These are phyloP conservation scores for Raja brachyura DNA, from an alignment of 2,113 vertebrate genomes.

Conservation along the genomic window DNA sequence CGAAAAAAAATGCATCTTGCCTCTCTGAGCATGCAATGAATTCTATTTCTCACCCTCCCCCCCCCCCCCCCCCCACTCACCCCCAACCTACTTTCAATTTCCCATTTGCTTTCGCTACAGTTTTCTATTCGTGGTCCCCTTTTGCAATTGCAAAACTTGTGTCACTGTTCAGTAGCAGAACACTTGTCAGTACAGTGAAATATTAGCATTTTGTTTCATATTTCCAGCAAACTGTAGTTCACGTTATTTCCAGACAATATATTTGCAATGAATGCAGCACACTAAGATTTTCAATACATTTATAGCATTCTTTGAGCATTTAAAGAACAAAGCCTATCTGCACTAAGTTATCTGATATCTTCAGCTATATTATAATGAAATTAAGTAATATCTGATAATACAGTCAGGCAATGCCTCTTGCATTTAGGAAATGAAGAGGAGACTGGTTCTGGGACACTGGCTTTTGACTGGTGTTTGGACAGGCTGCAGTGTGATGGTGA, in stretches of 20 bases:
- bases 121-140: background rate
- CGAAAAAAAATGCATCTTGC: background rate
- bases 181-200: background rate
- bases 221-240: slow-evolving; percentile 21
- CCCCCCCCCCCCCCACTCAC: too few relatives aligned
- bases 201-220: background rate
- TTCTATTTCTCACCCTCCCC: background rate
- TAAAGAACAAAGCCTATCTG: slow-evolving; percentile 25
- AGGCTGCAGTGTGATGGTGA: background rate
- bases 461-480: background rate
- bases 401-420: background rate
- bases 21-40: background rate
- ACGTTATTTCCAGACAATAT: slow-evolving; percentile 6
- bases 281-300: slow-evolving; percentile 12
- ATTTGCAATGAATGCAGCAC: background rate
- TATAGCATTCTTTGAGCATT: slow-evolving; percentile 4
- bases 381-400: background rate
- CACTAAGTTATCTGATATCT: slow-evolving; percentile 1
- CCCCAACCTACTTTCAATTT: background rate
- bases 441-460: background rate
- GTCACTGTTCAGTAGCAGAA: slow-evolving; percentile 1
- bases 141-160: background rate
- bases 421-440: background rate
- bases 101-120: background rate
- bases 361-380: slow-evolving; percentile 16